Base-by-base conservation (phyloP, 2,113 vertebrate species). In the Eulemur rufifrons region DNA sequence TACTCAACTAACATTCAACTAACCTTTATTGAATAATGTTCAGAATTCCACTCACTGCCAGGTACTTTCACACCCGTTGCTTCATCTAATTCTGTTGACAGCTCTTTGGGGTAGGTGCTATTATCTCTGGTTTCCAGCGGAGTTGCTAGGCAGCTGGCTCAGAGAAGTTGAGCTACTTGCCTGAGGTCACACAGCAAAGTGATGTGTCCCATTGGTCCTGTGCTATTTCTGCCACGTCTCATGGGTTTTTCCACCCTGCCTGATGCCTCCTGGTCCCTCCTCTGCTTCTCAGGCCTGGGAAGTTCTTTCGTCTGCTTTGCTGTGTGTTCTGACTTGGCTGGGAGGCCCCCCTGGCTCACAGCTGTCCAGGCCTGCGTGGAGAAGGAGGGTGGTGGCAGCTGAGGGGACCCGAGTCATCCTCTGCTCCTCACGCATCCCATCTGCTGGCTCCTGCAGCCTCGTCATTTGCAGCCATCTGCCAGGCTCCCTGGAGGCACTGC, bases 391-490 rank as follows among this genome's bases (percentile, higher is more conserved):
- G 61, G 84, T 0, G 3, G 93, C 95, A 64, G 92, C 86, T 25
- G 86, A 89, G 85, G 69, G 78, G 63, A 32, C 74, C 82, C 34
- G 2, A 0, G 5, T 74, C 52, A 74, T 74, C 95, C 94, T 71
- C 59, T 88, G 96, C 89, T 97, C 93, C 73, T 71, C 84, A 42
- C 9, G 10, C 52, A 10, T 29, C 89, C 96, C 97, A 95, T 93
- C 97, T 98, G 97, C 87, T 45, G 54, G 86, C 86, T 91, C 84
- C 92, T 12, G 39, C 52, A 34, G 76, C 83, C 78, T 85, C 29
- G 23, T 90, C 93, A 82, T 63, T 81, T 32, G 71, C 77, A 56
- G 64, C 95, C 97, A 95, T 95, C 97, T 97, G 96, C 87, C 2
- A 0, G 94, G 71, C 87, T 97, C 90, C 89, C 90, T 5, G 10